Evolutionary conservation across 2,113 vertebrate species (phyloP).

Genomic region (Atlantisia rogersi): DNA sequence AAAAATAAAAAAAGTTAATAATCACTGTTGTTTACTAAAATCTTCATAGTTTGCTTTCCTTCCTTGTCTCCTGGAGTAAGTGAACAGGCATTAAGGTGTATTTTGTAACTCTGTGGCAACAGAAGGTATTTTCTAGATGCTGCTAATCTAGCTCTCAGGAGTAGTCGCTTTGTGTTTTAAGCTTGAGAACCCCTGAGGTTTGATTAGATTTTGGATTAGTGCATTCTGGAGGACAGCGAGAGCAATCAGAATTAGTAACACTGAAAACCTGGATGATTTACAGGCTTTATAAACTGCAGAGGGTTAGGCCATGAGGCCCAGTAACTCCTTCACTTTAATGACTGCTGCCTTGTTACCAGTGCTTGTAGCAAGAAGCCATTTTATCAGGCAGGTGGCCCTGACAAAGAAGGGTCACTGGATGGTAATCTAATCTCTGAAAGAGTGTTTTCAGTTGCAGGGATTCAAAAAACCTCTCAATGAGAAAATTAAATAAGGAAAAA

Average conservation of each 20-base stretch:
- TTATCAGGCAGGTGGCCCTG: conserved; percentile 55
- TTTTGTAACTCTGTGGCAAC: not conserved
- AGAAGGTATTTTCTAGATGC: not conserved
- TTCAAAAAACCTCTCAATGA: not conserved
- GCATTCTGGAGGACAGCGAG: not conserved
- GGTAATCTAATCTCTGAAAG: conserved; percentile 67
- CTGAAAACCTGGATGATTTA: not conserved
- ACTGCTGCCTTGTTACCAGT: not conserved
- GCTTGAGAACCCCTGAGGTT: not conserved
- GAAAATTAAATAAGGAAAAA: conserved; percentile 7
- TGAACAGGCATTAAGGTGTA: not conserved
- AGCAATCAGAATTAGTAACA: not conserved
- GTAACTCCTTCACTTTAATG: not conserved
- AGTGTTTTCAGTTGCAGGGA: conserved; percentile 39
- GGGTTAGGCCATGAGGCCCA: not conserved
- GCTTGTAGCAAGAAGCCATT: not conserved
- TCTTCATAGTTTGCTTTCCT: not conserved
- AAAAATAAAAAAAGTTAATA: not conserved
- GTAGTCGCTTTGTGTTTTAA: not conserved
- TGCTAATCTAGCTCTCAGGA: not conserved
- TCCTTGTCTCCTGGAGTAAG: not conserved
- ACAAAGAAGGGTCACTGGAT: conserved; percentile 58
- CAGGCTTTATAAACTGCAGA: not conserved
- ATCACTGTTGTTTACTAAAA: not conserved
- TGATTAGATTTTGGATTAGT: not conserved